Evolutionary conservation across 2,888 invertebrate genomes (phyloP), one percentile per base, ranked within the genome.

Genomic region (Oscheius sp.): DNA sequence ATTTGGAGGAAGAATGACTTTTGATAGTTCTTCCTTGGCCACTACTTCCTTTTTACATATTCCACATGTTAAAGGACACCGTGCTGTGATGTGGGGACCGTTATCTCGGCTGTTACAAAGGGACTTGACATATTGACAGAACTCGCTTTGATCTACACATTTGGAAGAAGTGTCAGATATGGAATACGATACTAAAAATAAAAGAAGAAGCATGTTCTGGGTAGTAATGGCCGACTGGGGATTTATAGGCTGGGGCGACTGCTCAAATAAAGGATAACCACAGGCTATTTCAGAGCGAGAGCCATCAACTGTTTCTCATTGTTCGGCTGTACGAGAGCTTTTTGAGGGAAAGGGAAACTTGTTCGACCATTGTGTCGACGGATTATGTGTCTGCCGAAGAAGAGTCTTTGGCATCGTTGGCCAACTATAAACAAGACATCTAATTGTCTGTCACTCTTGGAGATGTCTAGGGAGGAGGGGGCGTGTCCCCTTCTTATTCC

Each of bases 1-100:
- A 33, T 54, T 54, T 5, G 32, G 54, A 5, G 44, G 28, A n/a
- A 24, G 20, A 33, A 32, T 54, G 5, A 30, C 30, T n/a, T 51
- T 32, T 9, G 51, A 51, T 9, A 51, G 12, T 6, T 6, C 30
- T 24, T 2, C 8, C 36, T 57, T 26, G 17, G 41, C 30, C 36
- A 17, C 36, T 38, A 38, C 54, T 6, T 47, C 24, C 24, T 20
- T 20, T 20, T 57, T 24, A 41, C 59, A 41, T 26, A 44, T 17
- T 6, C 59, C 59, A 44, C 85, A 84, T 57, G 82, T 85, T 26
- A 82, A 84, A 9, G 82, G 84, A 1, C 85, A 84, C 72, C 83
- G 83, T 72, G 78, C 80, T 8, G 75, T 84, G 74, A 83, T 54
- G 33, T 33, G 6, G 14, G 33, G 17, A 17, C 9, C 41, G 24